phyloP scores from a whole-genome alignment of 2,888 invertebrate species.

The Carterocephalus palaemon region DNA sequence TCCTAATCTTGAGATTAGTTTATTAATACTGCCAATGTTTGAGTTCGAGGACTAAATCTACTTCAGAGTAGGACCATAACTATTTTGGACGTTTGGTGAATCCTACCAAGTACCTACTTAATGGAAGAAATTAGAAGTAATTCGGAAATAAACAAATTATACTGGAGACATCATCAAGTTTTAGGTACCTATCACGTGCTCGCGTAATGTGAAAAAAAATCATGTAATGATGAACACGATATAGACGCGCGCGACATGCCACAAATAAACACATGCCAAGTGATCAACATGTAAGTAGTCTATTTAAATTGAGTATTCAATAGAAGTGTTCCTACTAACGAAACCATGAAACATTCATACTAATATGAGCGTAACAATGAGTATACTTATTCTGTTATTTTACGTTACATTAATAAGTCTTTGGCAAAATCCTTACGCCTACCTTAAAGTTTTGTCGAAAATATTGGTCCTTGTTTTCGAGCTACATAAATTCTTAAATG shows the following conservation, averaged over 20 bases:
- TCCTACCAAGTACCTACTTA: too few species aligned
- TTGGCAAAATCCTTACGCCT: background rate
- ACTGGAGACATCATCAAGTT: too few species aligned
- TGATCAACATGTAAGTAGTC: slow-evolving; percentile 39
- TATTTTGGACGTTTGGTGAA: too few species aligned
- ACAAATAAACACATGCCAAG: slow-evolving; percentile 44
- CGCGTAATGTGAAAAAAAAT: background rate
- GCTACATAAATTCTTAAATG: slow-evolving; percentile 14
- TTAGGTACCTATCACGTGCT: slow-evolving; percentile 18
- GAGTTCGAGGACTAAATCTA: too few species aligned
- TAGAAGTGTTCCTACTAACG: slow-evolving; percentile 34
- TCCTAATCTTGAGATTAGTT: too few species aligned
- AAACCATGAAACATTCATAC: slow-evolving; percentile 16
- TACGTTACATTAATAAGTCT: background rate
- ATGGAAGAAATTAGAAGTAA: too few species aligned
- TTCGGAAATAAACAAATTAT: too few species aligned
- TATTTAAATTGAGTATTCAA: slow-evolving; percentile 45
- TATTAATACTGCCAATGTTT: too few species aligned
- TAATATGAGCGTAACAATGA: too few species aligned
- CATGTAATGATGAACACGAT: slow-evolving; percentile 24
- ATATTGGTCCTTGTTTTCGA: background rate
- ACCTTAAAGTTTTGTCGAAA: background rate
- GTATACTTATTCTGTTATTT: too few species aligned
- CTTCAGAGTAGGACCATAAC: too few species aligned
- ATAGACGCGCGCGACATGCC: slow-evolving; percentile 29